These are phyloP conservation scores for Ctenopoma kingsleyae DNA, from an alignment of 2,797 vertebrate genomes.

Conservation along the genomic window DNA sequence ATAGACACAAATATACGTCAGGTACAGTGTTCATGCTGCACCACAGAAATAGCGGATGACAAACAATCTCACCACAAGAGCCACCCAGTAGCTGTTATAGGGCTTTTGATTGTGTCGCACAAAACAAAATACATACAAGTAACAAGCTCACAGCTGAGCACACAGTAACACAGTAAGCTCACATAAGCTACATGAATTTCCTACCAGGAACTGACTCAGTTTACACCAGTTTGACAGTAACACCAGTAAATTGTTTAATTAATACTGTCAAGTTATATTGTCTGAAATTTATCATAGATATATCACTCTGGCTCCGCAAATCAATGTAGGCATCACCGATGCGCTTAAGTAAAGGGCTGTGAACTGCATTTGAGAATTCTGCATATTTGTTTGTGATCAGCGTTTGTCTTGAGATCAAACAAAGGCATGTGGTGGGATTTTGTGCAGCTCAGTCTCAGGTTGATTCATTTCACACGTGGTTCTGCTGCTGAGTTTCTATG, in stretches of 20 bases:
- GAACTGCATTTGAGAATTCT: background rate
- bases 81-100: background rate
- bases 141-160: too few relatives aligned
- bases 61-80: background rate
- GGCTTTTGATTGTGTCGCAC: background rate
- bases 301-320: background rate
- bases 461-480: conserved; percentile 51
- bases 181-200: too few relatives aligned
- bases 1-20: background rate
- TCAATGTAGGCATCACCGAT: background rate
- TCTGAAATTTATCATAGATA: background rate
- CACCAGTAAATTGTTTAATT: too few relatives aligned
- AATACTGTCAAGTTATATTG: background rate
- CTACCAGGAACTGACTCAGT: too few relatives aligned
- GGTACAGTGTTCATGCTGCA: too few relatives aligned
- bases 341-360: background rate
- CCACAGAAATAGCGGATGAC: too few relatives aligned
- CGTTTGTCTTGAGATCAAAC: conserved; percentile 14
- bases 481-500: conserved; percentile 23
- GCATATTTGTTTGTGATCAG: conserved; percentile 1
- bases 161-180: too few relatives aligned
- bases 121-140: background rate
- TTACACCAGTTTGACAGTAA: background rate
- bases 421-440: background rate
- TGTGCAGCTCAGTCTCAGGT: conserved; percentile 12